Evolutionary conservation across 2,888 invertebrate species (phyloP).

Genomic region (Agriopis marginaria): DNA sequence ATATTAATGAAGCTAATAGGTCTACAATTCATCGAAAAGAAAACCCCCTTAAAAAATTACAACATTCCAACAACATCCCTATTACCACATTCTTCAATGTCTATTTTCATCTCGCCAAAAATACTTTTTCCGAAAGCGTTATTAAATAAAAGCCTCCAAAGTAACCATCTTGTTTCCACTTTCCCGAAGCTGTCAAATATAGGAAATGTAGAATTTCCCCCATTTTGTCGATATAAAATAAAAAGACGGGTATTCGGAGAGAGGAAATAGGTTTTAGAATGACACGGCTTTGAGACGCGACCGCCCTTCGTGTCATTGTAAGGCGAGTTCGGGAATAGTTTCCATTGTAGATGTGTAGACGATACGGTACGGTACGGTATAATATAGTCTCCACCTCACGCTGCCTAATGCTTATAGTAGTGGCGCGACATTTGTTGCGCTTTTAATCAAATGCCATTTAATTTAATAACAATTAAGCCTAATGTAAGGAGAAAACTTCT

Average conservation of each 20-base stretch:
- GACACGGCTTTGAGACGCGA: constrained; percentile 46
- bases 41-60: background rate
- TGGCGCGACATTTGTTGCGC: no score
- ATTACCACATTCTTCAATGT: constrained; percentile 6
- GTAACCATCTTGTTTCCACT: constrained; percentile 39
- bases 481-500: no score
- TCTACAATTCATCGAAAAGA: no score
- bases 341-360: constrained; percentile 32
- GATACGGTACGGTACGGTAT: constrained; percentile 5
- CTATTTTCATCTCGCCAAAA: constrained; percentile 27
- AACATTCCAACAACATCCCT: constrained; percentile 5
- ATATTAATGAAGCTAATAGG: no score
- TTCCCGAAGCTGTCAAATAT: constrained; percentile 39
- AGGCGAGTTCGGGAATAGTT: constrained; percentile 28
- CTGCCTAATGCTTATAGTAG: no score
- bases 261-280: constrained; percentile 51
- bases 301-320: constrained; percentile 45
- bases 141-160: constrained; percentile 36
- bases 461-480: no score
- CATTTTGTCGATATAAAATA: constrained; percentile 45
- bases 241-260: constrained; percentile 46
- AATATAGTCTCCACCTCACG: no score
- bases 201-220: constrained; percentile 48
- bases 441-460: no score
- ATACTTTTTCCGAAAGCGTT: constrained; percentile 23